These are phyloP conservation scores for Charaxes varanes DNA, from an alignment of 1,140 invertebrate species.

Conservation along the genomic window DNA sequence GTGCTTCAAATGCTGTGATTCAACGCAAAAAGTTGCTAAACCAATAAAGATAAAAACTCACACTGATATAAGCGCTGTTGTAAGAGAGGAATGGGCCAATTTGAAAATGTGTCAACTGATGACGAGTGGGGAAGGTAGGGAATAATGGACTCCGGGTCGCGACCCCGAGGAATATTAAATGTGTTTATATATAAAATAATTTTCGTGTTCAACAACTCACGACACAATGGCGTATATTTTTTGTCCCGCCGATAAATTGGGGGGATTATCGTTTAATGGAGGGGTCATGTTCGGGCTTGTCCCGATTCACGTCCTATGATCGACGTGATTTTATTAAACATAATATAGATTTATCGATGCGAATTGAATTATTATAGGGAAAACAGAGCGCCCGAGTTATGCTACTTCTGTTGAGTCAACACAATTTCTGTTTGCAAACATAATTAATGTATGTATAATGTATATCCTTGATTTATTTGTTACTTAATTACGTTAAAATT, in stretches of 20 bases:
- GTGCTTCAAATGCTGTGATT: too few species aligned
- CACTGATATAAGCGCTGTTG: too few species aligned
- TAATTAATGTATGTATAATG: not conserved
- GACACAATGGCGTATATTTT: slow-evolving; percentile 67
- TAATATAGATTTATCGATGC: slow-evolving; percentile 43
- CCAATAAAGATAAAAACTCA: too few species aligned
- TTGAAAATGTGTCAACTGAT: slow-evolving; percentile 72
- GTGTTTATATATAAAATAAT: slow-evolving; percentile 74
- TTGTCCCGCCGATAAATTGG: slow-evolving; percentile 69
- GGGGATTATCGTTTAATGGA: slow-evolving; percentile 73
- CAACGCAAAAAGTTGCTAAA: too few species aligned
- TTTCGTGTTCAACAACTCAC: slow-evolving; percentile 70
- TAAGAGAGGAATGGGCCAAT: too few species aligned
- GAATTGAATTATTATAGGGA: slow-evolving; percentile 10
- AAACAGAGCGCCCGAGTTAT: not conserved
- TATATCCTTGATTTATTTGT: too few species aligned
- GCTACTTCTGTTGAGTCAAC: not conserved
- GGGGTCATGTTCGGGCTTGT: slow-evolving; percentile 70
- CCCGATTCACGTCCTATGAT: slow-evolving; percentile 64
- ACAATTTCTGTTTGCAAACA: not conserved
- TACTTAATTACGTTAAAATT: too few species aligned
- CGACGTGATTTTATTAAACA: slow-evolving; percentile 69
- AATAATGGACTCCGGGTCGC: slow-evolving; percentile 53
- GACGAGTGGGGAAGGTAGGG: slow-evolving; percentile 56
- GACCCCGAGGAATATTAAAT: slow-evolving; percentile 67